phyloP scores from a whole-genome alignment of 1,140 invertebrate genomes.

The Sogatella furcifera region DNA sequence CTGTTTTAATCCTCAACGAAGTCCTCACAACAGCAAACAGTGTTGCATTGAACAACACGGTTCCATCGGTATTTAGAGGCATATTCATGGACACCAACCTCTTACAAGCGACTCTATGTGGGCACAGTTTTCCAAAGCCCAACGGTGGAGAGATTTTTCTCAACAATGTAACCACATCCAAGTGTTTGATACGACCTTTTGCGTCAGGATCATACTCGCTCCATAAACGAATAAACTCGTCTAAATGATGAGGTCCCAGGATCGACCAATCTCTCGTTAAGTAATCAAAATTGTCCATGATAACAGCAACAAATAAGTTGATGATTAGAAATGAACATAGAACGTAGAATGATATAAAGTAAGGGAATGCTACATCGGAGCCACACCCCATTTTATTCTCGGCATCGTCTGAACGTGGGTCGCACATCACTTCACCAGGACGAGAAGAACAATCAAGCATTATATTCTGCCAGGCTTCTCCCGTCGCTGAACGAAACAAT shows the following conservation, averaged over 20 bases:
- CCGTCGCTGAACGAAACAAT: constrained; percentile 87
- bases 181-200: constrained; percentile 96
- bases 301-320: constrained; percentile 98
- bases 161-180: constrained; percentile 95
- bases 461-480: constrained; percentile 97
- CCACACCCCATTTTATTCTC: constrained; percentile 53
- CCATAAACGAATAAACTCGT: constrained; percentile 97
- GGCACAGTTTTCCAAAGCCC: constrained; percentile 98
- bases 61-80: constrained; percentile 99
- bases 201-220: constrained; percentile 99
- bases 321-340: constrained; percentile 99
- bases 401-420: constrained; percentile 51
- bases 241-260: constrained; percentile 95
- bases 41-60: constrained; percentile 98
- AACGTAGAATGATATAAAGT: constrained; percentile 99
- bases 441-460: constrained; percentile 84
- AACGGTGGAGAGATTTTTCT: constrained; percentile 98
- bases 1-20: constrained; percentile 94
- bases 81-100: constrained; percentile 99
- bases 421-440: constrained; percentile 59
- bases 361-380: constrained; percentile 90
- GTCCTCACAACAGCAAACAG: constrained; percentile 97
- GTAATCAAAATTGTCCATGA: constrained; percentile 99
- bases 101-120: constrained; percentile 97
- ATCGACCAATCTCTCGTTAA: constrained; percentile 99